Evolutionary conservation across 2,888 invertebrate species (phyloP).

Genomic region (Chirona hameri): DNA sequence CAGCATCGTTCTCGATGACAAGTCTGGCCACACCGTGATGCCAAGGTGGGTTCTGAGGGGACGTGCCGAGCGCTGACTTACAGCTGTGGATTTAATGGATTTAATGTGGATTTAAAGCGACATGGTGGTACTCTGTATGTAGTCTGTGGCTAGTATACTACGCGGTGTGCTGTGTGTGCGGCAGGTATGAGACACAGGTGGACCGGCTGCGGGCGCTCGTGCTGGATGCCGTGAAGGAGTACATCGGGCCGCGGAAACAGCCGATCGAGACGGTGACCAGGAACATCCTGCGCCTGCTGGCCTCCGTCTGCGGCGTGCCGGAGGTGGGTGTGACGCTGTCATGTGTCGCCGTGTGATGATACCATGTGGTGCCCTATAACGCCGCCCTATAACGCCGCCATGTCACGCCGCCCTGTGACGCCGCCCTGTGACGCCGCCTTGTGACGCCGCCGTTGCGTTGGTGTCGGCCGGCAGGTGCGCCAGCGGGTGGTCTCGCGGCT

Average conservation of each 20-base stretch:
- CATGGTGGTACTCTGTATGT: too few species aligned
- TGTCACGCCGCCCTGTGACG: too few species aligned
- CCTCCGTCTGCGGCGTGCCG: constrained; percentile 69
- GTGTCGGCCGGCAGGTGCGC: constrained; percentile 55
- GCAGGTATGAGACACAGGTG: constrained; percentile 54
- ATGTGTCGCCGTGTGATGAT: too few species aligned
- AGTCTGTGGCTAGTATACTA: too few species aligned
- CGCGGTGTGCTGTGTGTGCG: background rate
- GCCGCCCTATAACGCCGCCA: too few species aligned
- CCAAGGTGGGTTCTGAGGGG: background rate
- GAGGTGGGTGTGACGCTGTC: background rate
- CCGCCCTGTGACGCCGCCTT: background rate
- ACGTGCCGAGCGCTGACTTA: too few species aligned
- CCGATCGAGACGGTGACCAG: constrained; percentile 74
- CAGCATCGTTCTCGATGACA: constrained; percentile 27
- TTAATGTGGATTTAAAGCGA: too few species aligned
- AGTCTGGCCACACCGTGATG: background rate
- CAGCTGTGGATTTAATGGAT: too few species aligned
- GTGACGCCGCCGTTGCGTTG: background rate
- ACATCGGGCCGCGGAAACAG: constrained; percentile 76
- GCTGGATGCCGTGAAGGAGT: constrained; percentile 81
- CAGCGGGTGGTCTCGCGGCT: constrained; percentile 72
- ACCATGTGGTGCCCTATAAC: too few species aligned
- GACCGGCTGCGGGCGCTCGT: constrained; percentile 75
- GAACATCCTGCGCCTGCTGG: constrained; percentile 79